Base-by-base conservation (phyloP, 1,140 invertebrate species). In the Bathynomus jamesi region DNA sequence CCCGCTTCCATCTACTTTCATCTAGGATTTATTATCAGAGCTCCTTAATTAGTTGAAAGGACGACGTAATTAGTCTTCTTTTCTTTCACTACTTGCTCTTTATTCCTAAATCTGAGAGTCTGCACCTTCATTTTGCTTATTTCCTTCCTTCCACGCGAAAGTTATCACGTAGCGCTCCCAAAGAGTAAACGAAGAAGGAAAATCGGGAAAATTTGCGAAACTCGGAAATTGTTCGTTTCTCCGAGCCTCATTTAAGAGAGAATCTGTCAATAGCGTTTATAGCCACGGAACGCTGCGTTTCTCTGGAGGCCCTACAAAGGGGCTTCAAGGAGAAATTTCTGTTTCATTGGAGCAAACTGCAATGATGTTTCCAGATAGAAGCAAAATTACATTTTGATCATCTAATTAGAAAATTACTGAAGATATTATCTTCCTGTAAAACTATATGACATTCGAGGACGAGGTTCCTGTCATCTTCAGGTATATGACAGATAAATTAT, bases 21-120 rank as follows among this genome's bases (percentile, higher is more conserved):
- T 53, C 40, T 53, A 53, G 40, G 40, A 53, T 53, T 53, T 53
- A 53, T 53, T 53, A 53, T 53, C 40, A 53, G 40, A 53, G 40
- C 40, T 53, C 40, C 40, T 53, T 53, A 53, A 53, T 53, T 53
- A 53, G 40, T 53, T 53, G 11, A 53, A 53, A 53, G 40, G 40
- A 53, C 40, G 40, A 17, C 11, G 40, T 53, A 53, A 53, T 53
- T 53, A 53, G 40, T 53, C 40, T 53, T 53, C 40, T 53, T 53
- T 53, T 53, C 40, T 53, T n/a, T 21, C 40, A 53, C 21, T 21
- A 11, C 21, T 53, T 53, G 11, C 40, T 53, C 40, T 53, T 53
- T 5, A 53, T 53, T 53, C 40, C 40, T 53, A 53, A 53, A 53
- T 53, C 17, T 53, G 11, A 17, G 40, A 53, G 21, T 17, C 11